Evolutionary conservation across 2,888 invertebrate species (phyloP), one percentile per base, ranked within the genome.

Genomic region (Pristionchus maxplancki): DNA sequence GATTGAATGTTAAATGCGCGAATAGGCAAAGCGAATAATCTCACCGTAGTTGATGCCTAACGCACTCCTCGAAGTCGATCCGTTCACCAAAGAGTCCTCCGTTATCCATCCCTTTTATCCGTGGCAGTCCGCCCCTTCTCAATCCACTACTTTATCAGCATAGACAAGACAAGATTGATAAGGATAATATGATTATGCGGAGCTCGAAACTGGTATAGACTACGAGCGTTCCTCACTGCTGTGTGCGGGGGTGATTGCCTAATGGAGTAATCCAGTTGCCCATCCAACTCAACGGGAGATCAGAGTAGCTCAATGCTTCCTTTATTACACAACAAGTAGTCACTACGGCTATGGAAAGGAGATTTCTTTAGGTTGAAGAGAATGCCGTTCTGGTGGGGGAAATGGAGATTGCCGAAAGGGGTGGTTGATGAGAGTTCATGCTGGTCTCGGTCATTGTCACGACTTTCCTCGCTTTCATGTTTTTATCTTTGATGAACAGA

Each of bases 81-180:
- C 31, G 20, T 31, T 74, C 71, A 20, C 71, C 71, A 9, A 67
- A 74, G 40, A 37, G 34, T 1, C 34, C 71, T 8, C 71, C 71
- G 24, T 20, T 24, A 1, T 20, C 40, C n/a, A 40, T 37, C 71
- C 20, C 20, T 74, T 40, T 74, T 40, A 20, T 34, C 64, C 24
- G 20, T 67, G 67, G 8, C 34, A 1, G n/a, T 24, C 5, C 58
- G n/a, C 6, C 58, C 31, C 71, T 40, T 8, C 0, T 37, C 71
- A 24, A 74, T 31, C 71, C 71, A 24, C 71, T 40, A 37, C 71
- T 74, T 34, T 34, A 67, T 67, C 67, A 67, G 20, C 67, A 34
- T 20, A 40, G 40, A 74, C 40, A 74, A 74, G 71, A 74, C 71
- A 31, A 74, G 71, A 74, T 40, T 74, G 71, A 74, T 74, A 74